phyloP scores from a whole-genome alignment of 2,113 vertebrate genomes.

The Entomyzon cyanotis region DNA sequence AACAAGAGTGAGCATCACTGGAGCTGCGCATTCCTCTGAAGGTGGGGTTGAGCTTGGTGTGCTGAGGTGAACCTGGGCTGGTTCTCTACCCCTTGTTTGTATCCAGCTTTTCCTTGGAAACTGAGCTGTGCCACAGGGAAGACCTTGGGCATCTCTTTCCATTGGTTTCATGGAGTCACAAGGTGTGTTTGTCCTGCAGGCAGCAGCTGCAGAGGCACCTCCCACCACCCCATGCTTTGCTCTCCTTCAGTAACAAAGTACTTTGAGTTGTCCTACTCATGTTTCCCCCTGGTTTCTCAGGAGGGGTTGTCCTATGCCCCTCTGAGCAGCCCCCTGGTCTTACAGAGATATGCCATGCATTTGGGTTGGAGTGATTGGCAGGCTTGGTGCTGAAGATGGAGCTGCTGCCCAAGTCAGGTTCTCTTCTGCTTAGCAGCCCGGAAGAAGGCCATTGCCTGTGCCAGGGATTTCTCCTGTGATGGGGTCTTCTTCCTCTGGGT shows the following conservation, averaged over 20 bases:
- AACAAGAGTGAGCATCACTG: fast-evolving
- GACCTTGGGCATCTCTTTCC: fast-evolving
- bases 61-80: neutral
- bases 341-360: fast-evolving
- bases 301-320: neutral
- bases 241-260: neutral
- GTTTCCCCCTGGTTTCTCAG: neutral
- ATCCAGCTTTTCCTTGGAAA: neutral
- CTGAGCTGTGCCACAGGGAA: fast-evolving
- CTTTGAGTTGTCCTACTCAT: neutral
- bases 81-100: fast-evolving
- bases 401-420: neutral
- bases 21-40: neutral
- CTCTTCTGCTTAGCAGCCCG: neutral
- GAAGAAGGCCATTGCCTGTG: neutral
- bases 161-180: fast-evolving
- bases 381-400: neutral
- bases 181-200: neutral
- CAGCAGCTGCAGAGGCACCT: neutral
- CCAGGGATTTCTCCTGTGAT: neutral
- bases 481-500: neutral
- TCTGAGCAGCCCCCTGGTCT: fast-evolving
- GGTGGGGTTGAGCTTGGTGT: fast-evolving
- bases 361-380: neutral
- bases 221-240: fast-evolving